Base-by-base conservation (phyloP, 2,888 invertebrate genomes). In the Diploptera punctata region DNA sequence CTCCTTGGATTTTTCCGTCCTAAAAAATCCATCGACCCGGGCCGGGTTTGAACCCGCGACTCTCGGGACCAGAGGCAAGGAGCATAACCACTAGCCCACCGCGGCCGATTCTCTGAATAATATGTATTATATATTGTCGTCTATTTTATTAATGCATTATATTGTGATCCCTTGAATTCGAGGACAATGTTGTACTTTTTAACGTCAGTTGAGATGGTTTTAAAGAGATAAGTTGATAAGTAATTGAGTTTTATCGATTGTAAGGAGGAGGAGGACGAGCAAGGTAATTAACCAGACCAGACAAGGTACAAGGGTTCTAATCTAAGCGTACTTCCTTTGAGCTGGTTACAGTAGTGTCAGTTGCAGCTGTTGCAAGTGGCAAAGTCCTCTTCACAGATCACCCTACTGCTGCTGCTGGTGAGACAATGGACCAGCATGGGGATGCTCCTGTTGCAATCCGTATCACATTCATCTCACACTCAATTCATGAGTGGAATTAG, bases 381-480 rank as follows among this genome's bases (percentile, higher is more conserved):
- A 52, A 24, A 52, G 52, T 24, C 19, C 49, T 52, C 3, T 10
- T 44, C 44, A 3, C 49, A 54, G 21, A 54, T 57, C 57, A 29
- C 3, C 13, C 2, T 29, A 24, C 43, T 21, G 21, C 13, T 29
- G 62, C 10, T 21, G 24, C 18, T 29, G 43, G 21, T n/a, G n/a
- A 62, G 65, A 65, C 65, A 65, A 65, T 65, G 65, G 65, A 65
- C 65, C 47, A 47, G 26, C 65, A 65, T 65, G 47, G 44, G 5
- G 29, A 26, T 65, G 65, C 26, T 65, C n/a, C 47, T 65, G 65
- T 65, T 65, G 29, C 65, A 65, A n/a, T 24, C 29, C 62, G 19
- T 62, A 43, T 62, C 47, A 44, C 65, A 26, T 47, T 65, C n/a
- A 65, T 18, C 43, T 52, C 52, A 16, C 2, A 9, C 9, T 52